These are phyloP conservation scores for Nibea coibor DNA, from an alignment of 2,113 vertebrate species.

Conservation along the genomic window DNA sequence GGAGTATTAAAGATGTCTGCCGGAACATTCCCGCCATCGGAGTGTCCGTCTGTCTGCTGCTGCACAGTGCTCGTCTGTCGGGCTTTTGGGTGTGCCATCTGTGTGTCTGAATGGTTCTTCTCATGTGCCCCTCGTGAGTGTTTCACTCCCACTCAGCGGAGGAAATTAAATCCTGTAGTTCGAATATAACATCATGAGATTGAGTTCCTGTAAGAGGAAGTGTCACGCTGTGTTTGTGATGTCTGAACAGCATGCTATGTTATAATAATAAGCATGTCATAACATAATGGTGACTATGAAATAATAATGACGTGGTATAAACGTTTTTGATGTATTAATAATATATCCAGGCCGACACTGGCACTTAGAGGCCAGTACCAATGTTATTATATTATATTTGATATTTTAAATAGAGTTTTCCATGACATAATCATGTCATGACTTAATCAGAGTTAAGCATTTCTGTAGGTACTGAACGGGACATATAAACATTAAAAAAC, in stretches of 20 bases:
- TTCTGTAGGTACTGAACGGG: background rate
- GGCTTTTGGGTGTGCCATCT: conserved; percentile 44
- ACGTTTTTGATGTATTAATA: background rate
- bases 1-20: conserved; percentile 50
- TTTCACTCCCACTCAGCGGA: conserved; percentile 27
- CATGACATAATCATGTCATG: background rate
- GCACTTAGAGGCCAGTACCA: background rate
- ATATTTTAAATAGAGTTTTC: background rate
- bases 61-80: conserved; percentile 27
- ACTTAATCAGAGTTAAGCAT: background rate
- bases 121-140: background rate
- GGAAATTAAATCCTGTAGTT: conserved; percentile 1
- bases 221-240: background rate
- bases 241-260: background rate
- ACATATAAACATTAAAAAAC: background rate
- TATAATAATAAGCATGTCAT: background rate
- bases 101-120: conserved; percentile 34
- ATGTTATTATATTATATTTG: background rate
- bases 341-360: background rate
- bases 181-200: background rate
- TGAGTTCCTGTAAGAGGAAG: conserved; percentile 12
- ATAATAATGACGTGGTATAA: background rate
- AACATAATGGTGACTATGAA: background rate
- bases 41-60: conserved; percentile 36
- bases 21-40: conserved; percentile 36